Evolutionary conservation across 2,888 invertebrate genomes (phyloP), one percentile per base, ranked within the genome.

Genomic region (Neuroscelio doddi): DNA sequence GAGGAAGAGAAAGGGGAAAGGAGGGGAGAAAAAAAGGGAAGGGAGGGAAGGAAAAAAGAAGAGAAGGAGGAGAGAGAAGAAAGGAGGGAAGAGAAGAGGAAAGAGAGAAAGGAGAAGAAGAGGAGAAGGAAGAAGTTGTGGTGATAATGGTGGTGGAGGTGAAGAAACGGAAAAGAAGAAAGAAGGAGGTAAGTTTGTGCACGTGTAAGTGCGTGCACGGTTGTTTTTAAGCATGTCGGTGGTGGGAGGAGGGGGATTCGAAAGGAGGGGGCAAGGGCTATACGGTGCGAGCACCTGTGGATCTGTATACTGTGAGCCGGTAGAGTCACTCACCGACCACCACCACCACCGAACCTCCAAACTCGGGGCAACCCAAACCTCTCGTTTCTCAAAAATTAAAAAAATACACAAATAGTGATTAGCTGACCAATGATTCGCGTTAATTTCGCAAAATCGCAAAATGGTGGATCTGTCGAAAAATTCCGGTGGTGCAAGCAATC

Each of bases 241-340:
- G 64, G 71, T 46, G 46, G 67, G 29, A 64, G 29, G 41, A 41
- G 50, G 56, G 69, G 71, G 66, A 73, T 61, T 61, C 68, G 39
- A 61, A 61, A 55, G 64, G 75, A 70, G 75, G 71, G 70, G 53
- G 79, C 74, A 78, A 79, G 79, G 77, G 80, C 69, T 70, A 75
- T 71, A 47, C 47, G 59, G 69, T 62, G 64, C 74, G 77, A 80
- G 82, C 83, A 84, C 83, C 83, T 83, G 83, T 83, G 82, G 83
- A 82, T 84, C 81, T 79, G 73, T 69, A 75, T 77, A 75, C 76
- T 75, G 73, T 71, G 74, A 74, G 75, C 75, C 74, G 72, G 78
- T 78, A 80, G 83, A 84, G 83, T 83, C 83, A 82, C 81, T 83
- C 82, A 76, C 77, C 82, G 82, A 79, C 82, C 83, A 82, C 81